Percentiles rank a stretch among this genome's conserved stretches.
These are phyloP conservation scores for Atta colombica DNA, from an alignment of 1,140 invertebrate species.

Conservation along the genomic window DNA sequence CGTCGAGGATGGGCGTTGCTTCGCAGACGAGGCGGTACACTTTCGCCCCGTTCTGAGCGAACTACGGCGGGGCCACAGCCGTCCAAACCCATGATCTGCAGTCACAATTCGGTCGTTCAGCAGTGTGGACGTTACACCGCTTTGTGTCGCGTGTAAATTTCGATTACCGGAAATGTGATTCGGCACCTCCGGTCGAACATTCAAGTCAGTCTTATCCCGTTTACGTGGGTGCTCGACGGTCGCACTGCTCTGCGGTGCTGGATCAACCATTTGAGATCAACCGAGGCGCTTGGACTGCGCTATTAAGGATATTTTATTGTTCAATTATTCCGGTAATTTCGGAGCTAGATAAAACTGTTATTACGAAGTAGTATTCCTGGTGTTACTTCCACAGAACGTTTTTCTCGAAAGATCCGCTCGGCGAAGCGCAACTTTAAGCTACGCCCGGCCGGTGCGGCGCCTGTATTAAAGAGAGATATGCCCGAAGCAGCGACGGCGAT, in stretches of 20 bases:
- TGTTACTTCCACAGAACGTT: not conserved
- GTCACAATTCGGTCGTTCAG: slow-evolving; percentile 81
- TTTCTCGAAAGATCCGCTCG: slow-evolving; percentile 20
- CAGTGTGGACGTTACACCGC: slow-evolving; percentile 72
- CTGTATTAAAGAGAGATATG: slow-evolving; percentile 85
- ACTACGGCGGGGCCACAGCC: slow-evolving; percentile 67
- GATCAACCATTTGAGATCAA: not conserved
- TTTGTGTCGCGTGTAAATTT: slow-evolving; percentile 67
- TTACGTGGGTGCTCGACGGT: not conserved
- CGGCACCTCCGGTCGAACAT: slow-evolving; percentile 30
- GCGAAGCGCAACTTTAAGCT: slow-evolving; percentile 80
- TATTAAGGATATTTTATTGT: not conserved
- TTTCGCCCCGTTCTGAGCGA: not conserved
- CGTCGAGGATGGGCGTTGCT: not conserved
- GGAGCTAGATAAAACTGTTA: not conserved
- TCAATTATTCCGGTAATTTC: not conserved
- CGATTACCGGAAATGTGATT: slow-evolving; percentile 68
- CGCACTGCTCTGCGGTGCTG: not conserved
- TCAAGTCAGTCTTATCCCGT: not conserved
- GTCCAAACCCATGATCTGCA: slow-evolving; percentile 72
- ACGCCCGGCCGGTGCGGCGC: slow-evolving; percentile 78
- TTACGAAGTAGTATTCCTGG: not conserved
- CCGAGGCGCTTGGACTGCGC: not conserved
- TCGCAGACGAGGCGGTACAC: not conserved
- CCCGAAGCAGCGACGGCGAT: slow-evolving; percentile 72